Conservation (phyloP, 1,140 invertebrate species). For the Aphelinus certus region DNA sequence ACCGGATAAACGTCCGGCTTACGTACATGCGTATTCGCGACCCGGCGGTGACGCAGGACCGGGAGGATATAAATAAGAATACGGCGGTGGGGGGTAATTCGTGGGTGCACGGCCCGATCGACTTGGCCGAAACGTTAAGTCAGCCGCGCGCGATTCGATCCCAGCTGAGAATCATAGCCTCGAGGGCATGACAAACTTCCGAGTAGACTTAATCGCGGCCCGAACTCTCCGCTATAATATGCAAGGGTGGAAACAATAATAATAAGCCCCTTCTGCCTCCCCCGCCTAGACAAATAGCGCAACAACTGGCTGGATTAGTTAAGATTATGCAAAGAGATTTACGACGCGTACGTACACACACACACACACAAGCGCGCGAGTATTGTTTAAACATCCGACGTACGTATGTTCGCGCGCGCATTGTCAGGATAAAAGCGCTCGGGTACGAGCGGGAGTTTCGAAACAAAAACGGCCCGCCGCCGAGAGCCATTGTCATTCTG, state of each 20-base stretch:
- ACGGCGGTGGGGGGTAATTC: neutral
- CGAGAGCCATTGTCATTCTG: too few species aligned
- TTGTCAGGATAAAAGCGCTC: too few species aligned
- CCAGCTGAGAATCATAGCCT: conserved; percentile 48
- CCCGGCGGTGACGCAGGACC: too few species aligned
- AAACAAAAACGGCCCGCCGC: too few species aligned
- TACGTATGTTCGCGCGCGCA: too few species aligned
- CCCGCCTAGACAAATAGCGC: conserved; percentile 58
- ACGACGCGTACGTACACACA: neutral
- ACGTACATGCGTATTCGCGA: too few species aligned
- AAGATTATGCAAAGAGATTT: conserved; percentile 50
- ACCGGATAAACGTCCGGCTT: too few species aligned
- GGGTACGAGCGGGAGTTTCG: too few species aligned
- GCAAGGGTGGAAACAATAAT: conserved; percentile 66
- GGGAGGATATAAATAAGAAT: too few species aligned
- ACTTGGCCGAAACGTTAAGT: conserved; percentile 42
- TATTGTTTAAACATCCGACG: too few species aligned
- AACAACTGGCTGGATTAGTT: conserved; percentile 57
- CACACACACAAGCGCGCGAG: too few species aligned
- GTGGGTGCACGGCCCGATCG: neutral
- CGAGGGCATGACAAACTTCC: conserved; percentile 57
- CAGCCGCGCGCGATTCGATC: conserved; percentile 40
- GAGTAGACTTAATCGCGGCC: conserved; percentile 54
- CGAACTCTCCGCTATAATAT: conserved; percentile 59
- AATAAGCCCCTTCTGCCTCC: conserved; percentile 44